Evolutionary conservation across 1,140 invertebrate species (phyloP).

Genomic region (Phenacoccus solenopsis): DNA sequence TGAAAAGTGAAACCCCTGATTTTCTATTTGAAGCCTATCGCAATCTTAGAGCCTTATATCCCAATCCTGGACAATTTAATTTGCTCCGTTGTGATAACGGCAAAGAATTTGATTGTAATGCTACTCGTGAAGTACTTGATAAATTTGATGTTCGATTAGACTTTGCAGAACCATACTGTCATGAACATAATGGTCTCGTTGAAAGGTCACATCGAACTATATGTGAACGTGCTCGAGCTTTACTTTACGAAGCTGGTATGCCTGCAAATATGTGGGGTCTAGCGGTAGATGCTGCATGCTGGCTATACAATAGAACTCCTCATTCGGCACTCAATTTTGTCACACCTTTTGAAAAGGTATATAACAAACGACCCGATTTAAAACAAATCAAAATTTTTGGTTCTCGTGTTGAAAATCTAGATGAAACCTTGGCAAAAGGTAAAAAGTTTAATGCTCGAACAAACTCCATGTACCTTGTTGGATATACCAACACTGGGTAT

Average conservation of each 20-base stretch:
- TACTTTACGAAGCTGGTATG: conserved; percentile 31
- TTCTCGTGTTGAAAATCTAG: conserved; percentile 23
- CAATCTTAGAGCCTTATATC: neutral
- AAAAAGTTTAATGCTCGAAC: neutral
- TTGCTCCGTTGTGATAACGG: conserved; percentile 9
- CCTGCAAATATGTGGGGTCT: conserved; percentile 30
- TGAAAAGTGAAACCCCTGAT: neutral
- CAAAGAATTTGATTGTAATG: neutral
- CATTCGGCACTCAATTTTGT: neutral
- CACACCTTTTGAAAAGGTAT: conserved; percentile 31
- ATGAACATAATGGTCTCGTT: conserved; percentile 31
- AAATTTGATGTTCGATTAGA: conserved; percentile 12
- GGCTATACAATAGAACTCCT: conserved; percentile 18
- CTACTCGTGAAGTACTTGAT: neutral
- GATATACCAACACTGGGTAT: neutral
- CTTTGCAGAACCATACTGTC: conserved; percentile 21
- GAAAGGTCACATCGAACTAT: conserved; percentile 34
- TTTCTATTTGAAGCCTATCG: neutral
- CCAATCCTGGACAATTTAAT: neutral
- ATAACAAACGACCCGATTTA: conserved; percentile 27
- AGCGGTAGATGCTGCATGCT: conserved; percentile 6
- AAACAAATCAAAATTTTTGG: conserved; percentile 31
- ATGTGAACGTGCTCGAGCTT: conserved; percentile 28
- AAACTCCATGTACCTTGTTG: neutral
- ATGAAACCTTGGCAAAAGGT: neutral